These are phyloP conservation scores for Sebastes schlegelii DNA, from an alignment of 2,113 vertebrate species.

Conservation along the genomic window DNA sequence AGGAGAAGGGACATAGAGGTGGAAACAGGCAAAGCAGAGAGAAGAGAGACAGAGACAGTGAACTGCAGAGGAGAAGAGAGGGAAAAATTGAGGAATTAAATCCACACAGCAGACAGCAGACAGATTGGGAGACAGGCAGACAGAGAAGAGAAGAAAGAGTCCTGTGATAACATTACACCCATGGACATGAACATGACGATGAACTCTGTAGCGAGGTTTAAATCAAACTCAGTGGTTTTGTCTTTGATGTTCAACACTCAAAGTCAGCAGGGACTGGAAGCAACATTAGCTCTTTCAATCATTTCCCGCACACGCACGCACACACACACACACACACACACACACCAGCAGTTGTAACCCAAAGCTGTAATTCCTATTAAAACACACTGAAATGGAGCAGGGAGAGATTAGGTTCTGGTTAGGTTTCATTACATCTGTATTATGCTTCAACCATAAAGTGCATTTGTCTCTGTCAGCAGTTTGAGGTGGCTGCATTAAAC, in stretches of 20 bases:
- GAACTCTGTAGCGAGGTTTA: conserved; percentile 47
- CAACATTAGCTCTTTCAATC: conserved; percentile 53
- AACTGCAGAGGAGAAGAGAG: conserved; percentile 18
- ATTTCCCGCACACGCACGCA: conserved; percentile 22
- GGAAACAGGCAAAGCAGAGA: neutral
- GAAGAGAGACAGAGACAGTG: neutral
- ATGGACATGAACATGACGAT: conserved; percentile 52
- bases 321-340: conserved; percentile 28
- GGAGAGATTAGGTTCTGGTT: conserved; percentile 41
- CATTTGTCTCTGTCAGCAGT: conserved; percentile 60
- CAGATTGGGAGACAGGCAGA: conserved; percentile 41
- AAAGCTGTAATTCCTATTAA: conserved; percentile 49
- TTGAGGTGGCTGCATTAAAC: conserved; percentile 48
- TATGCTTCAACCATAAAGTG: conserved; percentile 33
- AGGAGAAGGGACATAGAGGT: neutral
- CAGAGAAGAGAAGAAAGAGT: conserved; percentile 44
- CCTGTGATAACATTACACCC: conserved; percentile 56
- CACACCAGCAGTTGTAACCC: conserved; percentile 36
- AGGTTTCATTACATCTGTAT: conserved; percentile 48
- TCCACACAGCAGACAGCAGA: conserved; percentile 35
- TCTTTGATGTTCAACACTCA: conserved; percentile 65
- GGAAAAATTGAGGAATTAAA: conserved; percentile 29
- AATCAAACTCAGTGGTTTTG: conserved; percentile 60
- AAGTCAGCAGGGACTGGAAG: conserved; percentile 57
- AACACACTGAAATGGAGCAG: conserved; percentile 46